Evolutionary conservation across 2,797 vertebrate genomes (phyloP).

Genomic region (Pseudochirops cupreus): DNA sequence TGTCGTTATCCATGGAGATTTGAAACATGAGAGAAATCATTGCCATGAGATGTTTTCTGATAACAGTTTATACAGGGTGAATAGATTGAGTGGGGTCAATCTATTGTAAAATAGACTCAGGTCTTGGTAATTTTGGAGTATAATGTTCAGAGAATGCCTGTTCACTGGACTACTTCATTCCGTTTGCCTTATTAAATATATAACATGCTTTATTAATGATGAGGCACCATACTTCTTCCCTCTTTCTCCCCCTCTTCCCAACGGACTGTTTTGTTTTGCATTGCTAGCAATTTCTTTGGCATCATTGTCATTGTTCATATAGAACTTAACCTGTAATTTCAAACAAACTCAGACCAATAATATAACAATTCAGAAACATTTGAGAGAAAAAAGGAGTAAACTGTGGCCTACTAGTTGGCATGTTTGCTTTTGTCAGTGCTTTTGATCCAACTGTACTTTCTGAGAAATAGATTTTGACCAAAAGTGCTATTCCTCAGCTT

Average conservation of each 20-base stretch:
- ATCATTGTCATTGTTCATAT: not conserved
- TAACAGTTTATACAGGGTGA: not conserved
- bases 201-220: not conserved
- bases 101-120: not conserved
- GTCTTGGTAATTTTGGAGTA: too few relatives aligned
- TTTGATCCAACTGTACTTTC: conserved; percentile 46
- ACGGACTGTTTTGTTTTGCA: too few relatives aligned
- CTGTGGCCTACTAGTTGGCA: conserved; percentile 12
- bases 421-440: conserved; percentile 22
- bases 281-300: too few relatives aligned
- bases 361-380: not conserved
- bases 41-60: not conserved
- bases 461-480: conserved; percentile 41
- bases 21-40: not conserved
- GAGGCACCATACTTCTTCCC: too few relatives aligned
- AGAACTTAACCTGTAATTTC: not conserved
- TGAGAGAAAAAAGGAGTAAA: not conserved
- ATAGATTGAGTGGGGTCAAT: not conserved
- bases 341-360: not conserved
- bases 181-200: not conserved
- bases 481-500: conserved; percentile 43
- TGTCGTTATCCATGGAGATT: not conserved
- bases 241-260: too few relatives aligned
- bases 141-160: not conserved
- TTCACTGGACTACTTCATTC: not conserved